Evolutionary conservation across 2,797 vertebrate genomes (phyloP), one percentile per base, ranked within the genome.

Genomic region (Potorous gilbertii): DNA sequence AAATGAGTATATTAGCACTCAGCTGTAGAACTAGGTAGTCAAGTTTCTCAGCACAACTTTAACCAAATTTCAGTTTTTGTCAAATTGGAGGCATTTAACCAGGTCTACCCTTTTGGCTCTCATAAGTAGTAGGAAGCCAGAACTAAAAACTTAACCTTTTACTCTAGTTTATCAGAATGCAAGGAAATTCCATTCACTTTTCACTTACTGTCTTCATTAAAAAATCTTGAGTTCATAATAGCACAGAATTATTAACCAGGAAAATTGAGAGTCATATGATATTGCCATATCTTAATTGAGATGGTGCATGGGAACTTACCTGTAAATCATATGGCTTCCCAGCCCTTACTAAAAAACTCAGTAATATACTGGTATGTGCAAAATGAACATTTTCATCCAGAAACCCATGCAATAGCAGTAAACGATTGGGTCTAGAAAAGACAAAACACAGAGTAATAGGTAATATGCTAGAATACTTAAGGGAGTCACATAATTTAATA

Each of bases 331-430:
- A 99, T 0, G 99, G 99, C 96, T 99, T 99, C 90, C 99, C 99
- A 97, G 99, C 98, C 97, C 99, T 98, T 97, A 99, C 99, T 98
- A 99, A 98, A 96, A 99, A 99, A 96, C 99, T 99, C 97, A 99
- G 98, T 97, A 99, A 98, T 97, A 99, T 98, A 98, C 98, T 99
- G 91, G 99, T 99, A 93, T 99, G 99, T 98, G 99, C 99, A 98
- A 99, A 99, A 96, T 99, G 99, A 96, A 99, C 99, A 0, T 99
- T 99, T 97, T 99, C 99, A 98, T 99, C 99, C 97, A 99, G 97
- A 97, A 99, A 99, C 10, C 99, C 99, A 0, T 99, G 99, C 2
- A 99, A 98, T 94, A 99, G 98, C 81, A 99, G 98, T 98, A 99
- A 98, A 62, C 99, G 98, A 96, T 99, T 99, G 92, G 99, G 99